Evolutionary conservation across 2,113 vertebrate species (phyloP).

Genomic region (Marmota flaviventris): DNA sequence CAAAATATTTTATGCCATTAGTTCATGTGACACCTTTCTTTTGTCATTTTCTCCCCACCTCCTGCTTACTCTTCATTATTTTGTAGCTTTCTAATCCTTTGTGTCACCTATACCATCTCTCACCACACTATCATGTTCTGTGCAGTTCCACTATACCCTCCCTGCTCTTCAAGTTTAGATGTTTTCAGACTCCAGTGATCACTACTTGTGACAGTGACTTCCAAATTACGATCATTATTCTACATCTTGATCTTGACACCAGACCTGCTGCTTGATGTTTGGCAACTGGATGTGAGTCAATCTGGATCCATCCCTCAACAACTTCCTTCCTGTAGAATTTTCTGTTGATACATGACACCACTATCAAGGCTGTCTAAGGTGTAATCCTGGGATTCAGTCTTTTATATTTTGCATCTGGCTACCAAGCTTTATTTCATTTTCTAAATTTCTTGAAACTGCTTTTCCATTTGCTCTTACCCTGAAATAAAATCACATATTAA

Average conservation of each 20-base stretch:
- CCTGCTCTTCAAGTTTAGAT: not conserved
- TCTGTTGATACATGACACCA: not conserved
- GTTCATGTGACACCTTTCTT: not conserved
- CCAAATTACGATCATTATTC: not conserved
- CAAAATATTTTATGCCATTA: not conserved
- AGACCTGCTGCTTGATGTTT: not conserved
- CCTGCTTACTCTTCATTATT: not conserved
- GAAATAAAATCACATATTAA: not conserved
- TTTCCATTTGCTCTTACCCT: not conserved
- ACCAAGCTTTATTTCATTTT: not conserved
- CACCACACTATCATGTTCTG: not conserved
- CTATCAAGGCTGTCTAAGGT: not conserved
- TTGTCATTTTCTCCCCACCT: not conserved
- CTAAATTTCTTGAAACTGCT: not conserved
- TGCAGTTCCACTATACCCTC: too few relatives aligned
- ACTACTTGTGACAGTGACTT: not conserved
- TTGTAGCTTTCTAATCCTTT: not conserved
- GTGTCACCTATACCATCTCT: not conserved
- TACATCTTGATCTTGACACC: not conserved
- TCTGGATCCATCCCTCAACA: not conserved
- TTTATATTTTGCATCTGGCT: not conserved
- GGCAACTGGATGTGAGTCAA: not conserved
- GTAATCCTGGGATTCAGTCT: too few relatives aligned
- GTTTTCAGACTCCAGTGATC: not conserved
- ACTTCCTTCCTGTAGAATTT: not conserved